Evolutionary conservation across 2,113 vertebrate species (phyloP), one percentile per base, ranked within the genome.

Genomic region (human): DNA sequence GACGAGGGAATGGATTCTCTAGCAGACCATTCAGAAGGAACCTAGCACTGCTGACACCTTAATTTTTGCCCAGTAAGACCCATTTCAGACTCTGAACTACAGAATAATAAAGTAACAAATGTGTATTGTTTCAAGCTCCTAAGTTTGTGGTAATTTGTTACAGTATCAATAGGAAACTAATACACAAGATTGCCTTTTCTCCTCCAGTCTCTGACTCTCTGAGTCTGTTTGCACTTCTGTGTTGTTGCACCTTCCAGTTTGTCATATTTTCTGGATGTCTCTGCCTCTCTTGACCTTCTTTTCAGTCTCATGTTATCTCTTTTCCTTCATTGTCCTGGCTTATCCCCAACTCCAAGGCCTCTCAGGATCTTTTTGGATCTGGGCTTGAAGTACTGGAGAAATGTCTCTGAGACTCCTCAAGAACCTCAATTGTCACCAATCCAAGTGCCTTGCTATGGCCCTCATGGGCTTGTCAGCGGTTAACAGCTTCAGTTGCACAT

Each of bases 271-370:
- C 61, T 81, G 45, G 30, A 89, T 81, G 75, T 94, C 57, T 35
- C 6, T 92, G 32, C 35, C 40, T 95, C 23, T 75, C 40, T 38
- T n/a, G 8, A 20, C 23, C 17, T 48, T 83, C 25, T 61, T 76
- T 5, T 50, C 8, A 10, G 6, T 89, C 5, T 5, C 22, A 16
- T 76, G 66, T n/a, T 35, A 5, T 57, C 55, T 88, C 14, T 86
- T 70, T 82, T 52, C 16, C n/a, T 92, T 94, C n/a, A 59, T 93
- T 93, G 76, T 57, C 72, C 84, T 90, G 38, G 23, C n/a, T 94
- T 16, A 38, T n/a, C 1, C 16, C 66, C 40, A 30, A 17, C 14
- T 59, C 52, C 59, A 92, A 61, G 32, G 12, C 13, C 48, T 94
- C 23, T 75, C 8, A 68, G 38, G 22, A 59, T 93, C n/a, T 93